These are phyloP conservation scores for Desoria tigrina DNA, from an alignment of 2,888 invertebrate genomes.

Conservation along the genomic window DNA sequence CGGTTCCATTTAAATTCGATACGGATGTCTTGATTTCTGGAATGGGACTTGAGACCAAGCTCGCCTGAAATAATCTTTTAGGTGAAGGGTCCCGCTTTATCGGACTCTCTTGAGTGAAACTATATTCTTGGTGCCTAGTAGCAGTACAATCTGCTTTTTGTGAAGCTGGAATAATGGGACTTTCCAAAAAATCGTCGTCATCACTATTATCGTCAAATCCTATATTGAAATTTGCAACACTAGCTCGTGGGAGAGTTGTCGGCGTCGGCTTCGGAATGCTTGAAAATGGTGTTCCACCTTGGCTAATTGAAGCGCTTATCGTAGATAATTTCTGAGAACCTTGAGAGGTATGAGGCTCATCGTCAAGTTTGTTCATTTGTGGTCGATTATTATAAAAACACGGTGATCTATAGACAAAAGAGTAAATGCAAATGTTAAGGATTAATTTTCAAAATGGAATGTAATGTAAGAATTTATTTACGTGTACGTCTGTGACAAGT, in stretches of 20 bases:
- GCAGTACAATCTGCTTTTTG: too few species aligned
- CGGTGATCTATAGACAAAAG: not conserved
- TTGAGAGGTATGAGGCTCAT: not conserved
- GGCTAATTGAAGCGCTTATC: not conserved
- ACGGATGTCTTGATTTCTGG: too few species aligned
- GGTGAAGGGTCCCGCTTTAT: too few species aligned
- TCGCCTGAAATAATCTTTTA: too few species aligned
- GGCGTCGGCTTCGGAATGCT: not conserved
- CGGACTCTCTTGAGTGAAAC: too few species aligned
- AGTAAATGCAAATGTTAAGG: not conserved
- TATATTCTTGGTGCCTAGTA: too few species aligned
- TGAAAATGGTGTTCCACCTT: not conserved
- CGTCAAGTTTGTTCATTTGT: not conserved
- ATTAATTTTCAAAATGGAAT: too few species aligned
- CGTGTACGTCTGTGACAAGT: too few species aligned
- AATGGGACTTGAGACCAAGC: too few species aligned
- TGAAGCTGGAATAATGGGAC: not conserved
- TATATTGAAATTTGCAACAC: slow-evolving; percentile 36
- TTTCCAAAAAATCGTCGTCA: slow-evolving; percentile 26
- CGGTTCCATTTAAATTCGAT: too few species aligned
- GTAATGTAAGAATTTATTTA: too few species aligned
- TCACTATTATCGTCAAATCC: slow-evolving; percentile 39
- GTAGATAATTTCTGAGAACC: not conserved
- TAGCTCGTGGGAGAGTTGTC: slow-evolving; percentile 11
- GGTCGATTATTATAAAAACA: not conserved